Conservation (phyloP, 2,797 vertebrate species). For the Rhabdomys pumilio region DNA sequence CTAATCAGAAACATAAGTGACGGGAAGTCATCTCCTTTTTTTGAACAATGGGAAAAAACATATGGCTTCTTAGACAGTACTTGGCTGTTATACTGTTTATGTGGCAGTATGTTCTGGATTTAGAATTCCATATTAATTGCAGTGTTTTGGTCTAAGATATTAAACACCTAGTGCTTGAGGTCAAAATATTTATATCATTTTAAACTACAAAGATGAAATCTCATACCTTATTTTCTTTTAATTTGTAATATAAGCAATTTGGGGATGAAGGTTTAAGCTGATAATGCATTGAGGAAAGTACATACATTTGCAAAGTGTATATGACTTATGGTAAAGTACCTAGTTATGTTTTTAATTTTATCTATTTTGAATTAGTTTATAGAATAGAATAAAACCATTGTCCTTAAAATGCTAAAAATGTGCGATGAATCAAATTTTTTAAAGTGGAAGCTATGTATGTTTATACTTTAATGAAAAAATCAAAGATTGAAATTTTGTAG, state of each 20-base stretch:
- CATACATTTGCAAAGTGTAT: slow-evolving; percentile 46
- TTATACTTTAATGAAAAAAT: slow-evolving; percentile 21
- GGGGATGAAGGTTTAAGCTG: slow-evolving; percentile 55
- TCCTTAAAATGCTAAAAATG: slow-evolving; percentile 53
- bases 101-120: slow-evolving; percentile 93
- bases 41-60: slow-evolving; percentile 99
- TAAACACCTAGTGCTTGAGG: slow-evolving; percentile 87
- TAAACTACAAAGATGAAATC: slow-evolving; percentile 77
- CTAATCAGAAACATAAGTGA: slow-evolving; percentile 99
- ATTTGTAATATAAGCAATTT: not conserved
- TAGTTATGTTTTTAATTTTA: slow-evolving; percentile 62
- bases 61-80: slow-evolving; percentile 98
- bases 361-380: slow-evolving; percentile 50
- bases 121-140: slow-evolving; percentile 93
- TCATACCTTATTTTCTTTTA: slow-evolving; percentile 57
- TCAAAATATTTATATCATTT: slow-evolving; percentile 86
- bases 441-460: slow-evolving; percentile 10
- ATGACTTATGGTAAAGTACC: slow-evolving; percentile 21
- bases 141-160: slow-evolving; percentile 89
- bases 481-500: slow-evolving; percentile 60
- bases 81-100: slow-evolving; percentile 93
- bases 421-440: slow-evolving; percentile 56
- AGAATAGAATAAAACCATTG: slow-evolving; percentile 61
- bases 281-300: slow-evolving; percentile 50
- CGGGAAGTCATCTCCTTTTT: slow-evolving; percentile 98